A percentile compares a stretch with the other conserved stretches of the same genome.
These are phyloP conservation scores for Flexamia atlantica DNA, from an alignment of 2,888 invertebrate species.

Conservation along the genomic window DNA sequence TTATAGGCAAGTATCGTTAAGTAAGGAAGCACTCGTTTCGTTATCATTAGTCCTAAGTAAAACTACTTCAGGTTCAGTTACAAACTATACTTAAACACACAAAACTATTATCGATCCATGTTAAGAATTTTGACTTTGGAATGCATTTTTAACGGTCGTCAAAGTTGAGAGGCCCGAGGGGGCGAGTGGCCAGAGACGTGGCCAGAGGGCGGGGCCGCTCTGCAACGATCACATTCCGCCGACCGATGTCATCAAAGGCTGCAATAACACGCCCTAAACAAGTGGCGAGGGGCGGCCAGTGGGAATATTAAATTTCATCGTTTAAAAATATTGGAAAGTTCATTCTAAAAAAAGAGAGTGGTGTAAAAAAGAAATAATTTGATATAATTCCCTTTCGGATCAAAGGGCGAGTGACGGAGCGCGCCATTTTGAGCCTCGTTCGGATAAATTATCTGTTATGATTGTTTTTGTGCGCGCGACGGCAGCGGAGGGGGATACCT, in stretches of 20 bases:
- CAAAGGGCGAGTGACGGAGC: slow-evolving; percentile 39
- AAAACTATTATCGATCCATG: too few species aligned
- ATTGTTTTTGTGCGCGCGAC: slow-evolving; percentile 44
- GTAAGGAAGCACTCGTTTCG: too few species aligned
- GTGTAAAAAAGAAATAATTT: slow-evolving; percentile 51
- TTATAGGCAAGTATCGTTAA: too few species aligned
- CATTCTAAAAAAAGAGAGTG: slow-evolving; percentile 42
- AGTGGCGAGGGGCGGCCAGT: slow-evolving; percentile 21
- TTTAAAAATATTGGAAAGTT: slow-evolving; percentile 54
- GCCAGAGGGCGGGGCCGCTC: background rate
- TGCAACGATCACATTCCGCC: slow-evolving; percentile 34
- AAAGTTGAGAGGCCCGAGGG: too few species aligned
- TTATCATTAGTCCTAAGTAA: too few species aligned
- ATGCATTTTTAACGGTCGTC: too few species aligned
- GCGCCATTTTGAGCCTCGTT: slow-evolving; percentile 29
- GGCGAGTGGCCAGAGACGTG: background rate
- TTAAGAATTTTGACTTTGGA: too few species aligned
- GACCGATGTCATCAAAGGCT: slow-evolving; percentile 52
- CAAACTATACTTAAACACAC: too few species aligned
- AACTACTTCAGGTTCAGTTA: too few species aligned
- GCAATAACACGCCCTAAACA: slow-evolving; percentile 50
- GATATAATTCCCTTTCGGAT: slow-evolving; percentile 45
- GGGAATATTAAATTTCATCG: slow-evolving; percentile 53
- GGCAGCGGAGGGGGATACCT: slow-evolving; percentile 9
- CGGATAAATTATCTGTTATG: slow-evolving; percentile 53